Conservation (phyloP, 1,140 invertebrate genomes). For the Ganaspis sp. region DNA sequence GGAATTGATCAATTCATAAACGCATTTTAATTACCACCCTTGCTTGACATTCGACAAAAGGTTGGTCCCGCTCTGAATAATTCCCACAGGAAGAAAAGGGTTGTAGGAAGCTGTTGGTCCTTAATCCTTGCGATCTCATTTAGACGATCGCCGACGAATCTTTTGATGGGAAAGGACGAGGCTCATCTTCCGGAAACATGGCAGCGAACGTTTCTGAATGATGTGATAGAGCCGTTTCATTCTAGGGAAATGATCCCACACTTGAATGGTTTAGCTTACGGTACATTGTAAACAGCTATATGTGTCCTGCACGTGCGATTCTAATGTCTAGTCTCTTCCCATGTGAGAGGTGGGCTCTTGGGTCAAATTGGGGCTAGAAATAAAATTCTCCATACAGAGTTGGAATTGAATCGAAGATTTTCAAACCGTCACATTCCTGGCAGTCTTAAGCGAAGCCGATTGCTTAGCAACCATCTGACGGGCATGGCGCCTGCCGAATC, state of each 20-base stretch:
- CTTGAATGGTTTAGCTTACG: not conserved
- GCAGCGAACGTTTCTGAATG: not conserved
- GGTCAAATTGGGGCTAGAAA: slow-evolving; percentile 1
- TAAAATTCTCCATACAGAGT: not conserved
- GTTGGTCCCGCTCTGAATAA: not conserved
- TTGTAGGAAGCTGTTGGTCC: not conserved
- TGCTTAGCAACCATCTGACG: not conserved
- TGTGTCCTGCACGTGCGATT: slow-evolving; percentile 7
- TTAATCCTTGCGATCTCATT: slow-evolving; percentile 9
- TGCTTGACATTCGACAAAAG: not conserved
- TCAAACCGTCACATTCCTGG: slow-evolving; percentile 17
- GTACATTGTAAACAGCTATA: not conserved
- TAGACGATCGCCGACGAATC: not conserved
- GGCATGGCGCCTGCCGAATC: slow-evolving; percentile 7
- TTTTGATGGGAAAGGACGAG: not conserved
- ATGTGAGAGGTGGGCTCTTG: not conserved
- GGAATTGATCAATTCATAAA: no score
- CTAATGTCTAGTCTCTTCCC: not conserved
- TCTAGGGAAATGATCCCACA: not conserved
- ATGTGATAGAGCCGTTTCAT: slow-evolving; percentile 15
- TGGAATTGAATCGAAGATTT: not conserved
- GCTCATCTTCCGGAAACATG: slow-evolving; percentile 7
- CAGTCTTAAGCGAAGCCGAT: slow-evolving; percentile 20
- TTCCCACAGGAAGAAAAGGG: slow-evolving; percentile 20
- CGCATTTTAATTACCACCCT: not conserved